Evolutionary conservation across 2,113 vertebrate species (phyloP).

Genomic region (Pampusana beccarii): DNA sequence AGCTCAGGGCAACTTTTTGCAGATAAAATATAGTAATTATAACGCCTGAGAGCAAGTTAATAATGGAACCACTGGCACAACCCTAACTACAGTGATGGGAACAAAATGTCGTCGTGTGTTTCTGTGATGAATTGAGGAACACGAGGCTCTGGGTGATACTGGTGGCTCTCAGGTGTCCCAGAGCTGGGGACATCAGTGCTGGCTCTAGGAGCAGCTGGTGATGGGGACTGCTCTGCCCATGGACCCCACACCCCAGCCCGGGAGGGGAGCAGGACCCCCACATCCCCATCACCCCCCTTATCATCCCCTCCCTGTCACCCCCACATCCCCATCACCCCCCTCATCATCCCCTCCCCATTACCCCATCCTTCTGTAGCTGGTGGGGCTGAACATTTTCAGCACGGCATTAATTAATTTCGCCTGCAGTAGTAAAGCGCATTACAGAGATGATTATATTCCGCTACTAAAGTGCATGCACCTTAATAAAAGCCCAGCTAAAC

Average conservation of each 20-base stretch:
- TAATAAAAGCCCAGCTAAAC: conserved; percentile 41
- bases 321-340: too few species aligned
- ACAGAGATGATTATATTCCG: conserved; percentile 16
- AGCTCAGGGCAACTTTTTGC: background rate
- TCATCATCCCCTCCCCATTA: too few species aligned
- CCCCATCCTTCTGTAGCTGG: background rate
- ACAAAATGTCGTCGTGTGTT: background rate
- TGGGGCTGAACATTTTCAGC: background rate
- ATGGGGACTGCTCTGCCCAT: rapidly evolving
- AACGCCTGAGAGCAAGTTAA: background rate
- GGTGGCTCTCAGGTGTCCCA: rapidly evolving
- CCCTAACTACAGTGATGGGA: rapidly evolving
- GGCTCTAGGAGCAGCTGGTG: too few species aligned
- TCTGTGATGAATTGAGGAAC: background rate
- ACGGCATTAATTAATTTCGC: background rate
- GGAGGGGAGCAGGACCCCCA: too few species aligned
- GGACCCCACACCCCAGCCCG: background rate
- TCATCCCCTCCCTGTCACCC: too few species aligned
- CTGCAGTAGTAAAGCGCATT: conserved; percentile 1
- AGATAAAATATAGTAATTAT: background rate
- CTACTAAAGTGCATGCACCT: background rate
- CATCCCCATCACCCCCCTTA: too few species aligned
- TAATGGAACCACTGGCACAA: background rate
- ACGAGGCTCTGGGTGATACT: background rate
- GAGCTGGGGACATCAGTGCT: background rate